Evolutionary conservation across 2,888 invertebrate species (phyloP).

Genomic region (Meteorus cinctellus): DNA sequence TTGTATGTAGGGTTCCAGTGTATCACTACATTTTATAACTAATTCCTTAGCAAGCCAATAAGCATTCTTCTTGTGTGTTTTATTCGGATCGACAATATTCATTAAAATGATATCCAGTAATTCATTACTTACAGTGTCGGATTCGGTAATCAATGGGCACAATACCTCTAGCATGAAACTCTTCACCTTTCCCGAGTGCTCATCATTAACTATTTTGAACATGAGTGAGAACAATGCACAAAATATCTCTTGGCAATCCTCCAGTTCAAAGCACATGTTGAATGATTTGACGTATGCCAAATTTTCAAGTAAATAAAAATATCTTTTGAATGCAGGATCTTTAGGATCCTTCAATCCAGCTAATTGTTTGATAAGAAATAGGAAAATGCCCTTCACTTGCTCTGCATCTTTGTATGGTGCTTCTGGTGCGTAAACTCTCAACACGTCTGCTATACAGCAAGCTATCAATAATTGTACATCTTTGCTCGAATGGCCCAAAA

Average conservation of each 20-base stretch:
- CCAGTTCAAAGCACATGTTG: constrained; percentile 98
- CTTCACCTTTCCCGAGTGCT: constrained; percentile 96
- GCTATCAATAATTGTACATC: constrained; percentile 97
- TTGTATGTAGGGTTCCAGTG: constrained; percentile 95
- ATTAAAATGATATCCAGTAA: constrained; percentile 93
- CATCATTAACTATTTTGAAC: constrained; percentile 97
- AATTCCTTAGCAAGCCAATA: constrained; percentile 94
- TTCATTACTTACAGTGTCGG: constrained; percentile 95
- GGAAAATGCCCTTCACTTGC: constrained; percentile 89
- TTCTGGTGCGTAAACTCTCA: constrained; percentile 97
- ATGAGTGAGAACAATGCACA: constrained; percentile 93
- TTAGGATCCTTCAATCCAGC: constrained; percentile 96
- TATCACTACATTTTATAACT: constrained; percentile 92
- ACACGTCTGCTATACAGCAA: constrained; percentile 97
- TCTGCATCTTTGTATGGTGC: constrained; percentile 97
- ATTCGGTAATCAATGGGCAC: constrained; percentile 94
- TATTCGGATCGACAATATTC: constrained; percentile 95
- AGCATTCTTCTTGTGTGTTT: constrained; percentile 91
- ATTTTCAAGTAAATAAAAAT: constrained; percentile 97
- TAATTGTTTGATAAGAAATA: constrained; percentile 95
- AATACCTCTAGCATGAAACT: constrained; percentile 97
- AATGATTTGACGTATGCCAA: constrained; percentile 98
- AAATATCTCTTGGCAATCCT: constrained; percentile 98
- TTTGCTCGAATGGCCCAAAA: constrained; percentile 89
- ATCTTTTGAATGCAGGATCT: constrained; percentile 97